These are phyloP conservation scores for Lophius piscatorius DNA, from an alignment of 2,113 vertebrate species.

Conservation along the genomic window DNA sequence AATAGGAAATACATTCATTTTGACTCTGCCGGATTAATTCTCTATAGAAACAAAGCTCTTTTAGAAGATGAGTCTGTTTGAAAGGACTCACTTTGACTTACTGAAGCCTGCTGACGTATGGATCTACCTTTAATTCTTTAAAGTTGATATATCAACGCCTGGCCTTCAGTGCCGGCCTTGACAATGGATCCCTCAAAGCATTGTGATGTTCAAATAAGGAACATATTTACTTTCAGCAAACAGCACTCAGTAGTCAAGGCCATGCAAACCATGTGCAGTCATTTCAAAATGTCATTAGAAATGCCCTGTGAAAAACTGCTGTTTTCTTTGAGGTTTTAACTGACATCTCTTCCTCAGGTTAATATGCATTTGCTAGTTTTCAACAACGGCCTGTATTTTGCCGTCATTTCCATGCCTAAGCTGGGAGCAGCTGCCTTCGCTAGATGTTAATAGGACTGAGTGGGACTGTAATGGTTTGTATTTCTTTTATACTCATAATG, in stretches of 20 bases:
- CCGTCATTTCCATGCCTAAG: too few species aligned
- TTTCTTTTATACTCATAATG: too few species aligned
- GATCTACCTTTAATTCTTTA: slow-evolving; percentile 28
- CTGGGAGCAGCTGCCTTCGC: too few species aligned
- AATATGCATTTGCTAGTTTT: not conserved
- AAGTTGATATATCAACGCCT: slow-evolving; percentile 30
- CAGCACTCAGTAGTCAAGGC: not conserved
- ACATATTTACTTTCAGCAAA: slow-evolving; percentile 5
- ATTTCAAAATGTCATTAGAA: not conserved
- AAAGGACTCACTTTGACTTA: slow-evolving; percentile 9
- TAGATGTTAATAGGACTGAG: not conserved
- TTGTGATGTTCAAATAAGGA: slow-evolving; percentile 17
- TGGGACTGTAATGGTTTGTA: too few species aligned
- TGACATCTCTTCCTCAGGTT: not conserved
- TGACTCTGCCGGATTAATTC: slow-evolving; percentile 10
- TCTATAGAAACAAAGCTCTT: not conserved
- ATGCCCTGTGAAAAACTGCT: not conserved
- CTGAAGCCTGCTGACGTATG: slow-evolving; percentile 18
- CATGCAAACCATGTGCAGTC: not conserved
- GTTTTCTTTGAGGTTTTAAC: not conserved
- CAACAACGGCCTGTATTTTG: too few species aligned
- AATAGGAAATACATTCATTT: slow-evolving; percentile 1
- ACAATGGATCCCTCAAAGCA: slow-evolving; percentile 23
- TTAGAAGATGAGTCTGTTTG: slow-evolving; percentile 12
- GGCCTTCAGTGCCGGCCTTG: slow-evolving; percentile 20